A percentile compares a stretch with the other conserved stretches of the same genome.
Evolutionary conservation across 2,113 vertebrate species (phyloP).

Genomic region (Platysternon megacephalum): DNA sequence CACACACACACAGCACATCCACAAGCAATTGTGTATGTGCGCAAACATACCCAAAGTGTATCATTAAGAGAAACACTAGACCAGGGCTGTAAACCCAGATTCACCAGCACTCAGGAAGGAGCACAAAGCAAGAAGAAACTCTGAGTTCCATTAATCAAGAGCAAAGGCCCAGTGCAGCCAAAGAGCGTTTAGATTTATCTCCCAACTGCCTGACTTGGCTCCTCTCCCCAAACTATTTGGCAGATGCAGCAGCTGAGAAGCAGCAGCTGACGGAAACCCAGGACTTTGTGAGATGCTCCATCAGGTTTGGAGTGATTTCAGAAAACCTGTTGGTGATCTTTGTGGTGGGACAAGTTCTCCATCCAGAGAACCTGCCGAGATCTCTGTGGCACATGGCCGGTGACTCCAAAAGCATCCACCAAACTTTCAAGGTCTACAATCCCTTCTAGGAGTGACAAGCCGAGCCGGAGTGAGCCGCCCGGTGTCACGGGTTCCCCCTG

Average conservation of each 20-base stretch:
- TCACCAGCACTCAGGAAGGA: background rate
- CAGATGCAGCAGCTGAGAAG: conserved; percentile 18
- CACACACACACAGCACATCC: background rate
- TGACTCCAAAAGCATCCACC: background rate
- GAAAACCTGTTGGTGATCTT: conserved; percentile 37
- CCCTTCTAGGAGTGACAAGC: accelerated
- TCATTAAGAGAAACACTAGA: background rate
- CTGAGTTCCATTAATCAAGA: conserved; percentile 71
- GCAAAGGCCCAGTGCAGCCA: conserved; percentile 47
- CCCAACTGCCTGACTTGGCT: conserved; percentile 72
- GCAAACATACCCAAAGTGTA: conserved; percentile 21
- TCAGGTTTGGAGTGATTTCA: background rate
- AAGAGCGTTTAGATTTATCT: conserved; percentile 70
- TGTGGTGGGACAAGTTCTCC: background rate
- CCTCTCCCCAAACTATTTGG: conserved; percentile 61
- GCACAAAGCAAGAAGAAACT: conserved; percentile 43
- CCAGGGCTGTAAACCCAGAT: background rate
- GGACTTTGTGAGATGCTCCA: background rate
- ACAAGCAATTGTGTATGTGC: background rate
- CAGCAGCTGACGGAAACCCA: conserved; percentile 44
- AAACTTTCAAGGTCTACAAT: too few relatives aligned
- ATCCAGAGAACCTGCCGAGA: background rate
- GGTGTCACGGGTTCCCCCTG: too few relatives aligned
- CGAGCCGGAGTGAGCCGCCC: background rate
- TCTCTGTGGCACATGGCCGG: background rate